Conservation (phyloP, 2,888 invertebrate species). For the Melipona beecheii region DNA sequence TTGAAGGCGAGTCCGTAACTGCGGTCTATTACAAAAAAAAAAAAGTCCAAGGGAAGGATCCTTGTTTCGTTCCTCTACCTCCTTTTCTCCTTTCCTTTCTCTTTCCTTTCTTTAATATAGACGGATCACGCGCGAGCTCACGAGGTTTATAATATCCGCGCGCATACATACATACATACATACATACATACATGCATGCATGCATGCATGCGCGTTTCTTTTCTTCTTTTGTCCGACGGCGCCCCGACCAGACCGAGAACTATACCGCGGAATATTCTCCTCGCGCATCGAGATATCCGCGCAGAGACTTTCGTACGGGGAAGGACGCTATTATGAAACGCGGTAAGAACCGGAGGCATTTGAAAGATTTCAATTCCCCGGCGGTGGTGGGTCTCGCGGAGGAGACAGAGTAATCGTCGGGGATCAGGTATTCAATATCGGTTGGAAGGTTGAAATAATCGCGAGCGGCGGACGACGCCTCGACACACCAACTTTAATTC, state of each 20-base stretch:
- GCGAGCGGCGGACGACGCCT: constrained; percentile 16
- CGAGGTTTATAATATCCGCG: constrained; percentile 29
- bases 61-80: constrained; percentile 28
- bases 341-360: constrained; percentile 44
- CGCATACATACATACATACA: neutral
- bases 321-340: constrained; percentile 52
- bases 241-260: constrained; percentile 41
- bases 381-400: constrained; percentile 3
- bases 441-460: constrained; percentile 22
- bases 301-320: constrained; percentile 40
- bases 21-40: constrained; percentile 54
- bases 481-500: constrained; percentile 56
- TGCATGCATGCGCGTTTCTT: constrained; percentile 18
- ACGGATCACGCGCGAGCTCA: constrained; percentile 50
- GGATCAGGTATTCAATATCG: constrained; percentile 44
- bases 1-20: constrained; percentile 38
- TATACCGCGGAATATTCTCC: constrained; percentile 45
- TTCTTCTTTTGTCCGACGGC: constrained; percentile 50
- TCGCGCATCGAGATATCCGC: constrained; percentile 49
- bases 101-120: constrained; percentile 45
- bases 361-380: constrained; percentile 61
- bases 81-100: neutral
- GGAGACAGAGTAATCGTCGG: constrained; percentile 55
- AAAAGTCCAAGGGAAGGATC: constrained; percentile 39
- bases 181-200: neutral